phyloP scores from a whole-genome alignment of 30 jellyfish, hydroid and myxozoan species.

The Pelagia noctiluca region DNA sequence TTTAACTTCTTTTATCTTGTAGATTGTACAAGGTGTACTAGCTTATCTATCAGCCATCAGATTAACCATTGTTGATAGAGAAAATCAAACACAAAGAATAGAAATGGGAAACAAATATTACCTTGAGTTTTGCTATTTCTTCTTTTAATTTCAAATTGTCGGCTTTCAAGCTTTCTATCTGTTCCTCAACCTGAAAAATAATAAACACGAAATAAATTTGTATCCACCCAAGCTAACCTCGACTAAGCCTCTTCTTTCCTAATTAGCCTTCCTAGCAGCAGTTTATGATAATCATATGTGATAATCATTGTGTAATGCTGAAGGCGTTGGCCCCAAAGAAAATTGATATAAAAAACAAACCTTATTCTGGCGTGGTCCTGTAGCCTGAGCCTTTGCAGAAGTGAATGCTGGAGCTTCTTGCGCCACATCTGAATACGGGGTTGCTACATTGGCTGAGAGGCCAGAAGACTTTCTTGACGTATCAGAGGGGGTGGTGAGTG shows the following conservation, averaged over 20 bases:
- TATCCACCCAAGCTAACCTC: not conserved
- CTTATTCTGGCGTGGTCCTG: conserved; percentile 15
- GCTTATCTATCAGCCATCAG: too few relatives aligned
- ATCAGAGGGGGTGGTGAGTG: not conserved
- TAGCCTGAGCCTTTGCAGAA: not conserved
- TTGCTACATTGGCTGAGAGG: conserved; percentile 14
- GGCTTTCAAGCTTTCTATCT: conserved; percentile 27
- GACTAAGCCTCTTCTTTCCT: not conserved
- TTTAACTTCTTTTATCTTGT: too few relatives aligned
- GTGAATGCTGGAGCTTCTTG: conserved; percentile 2
- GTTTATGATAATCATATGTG: too few relatives aligned
- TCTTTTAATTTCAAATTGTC: conserved; percentile 53
- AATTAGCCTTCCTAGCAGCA: too few relatives aligned
- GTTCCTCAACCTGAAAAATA: conserved; percentile 50
- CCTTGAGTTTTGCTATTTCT: conserved; percentile 48
- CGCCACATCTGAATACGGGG: conserved; percentile 5
- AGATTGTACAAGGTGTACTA: too few relatives aligned
- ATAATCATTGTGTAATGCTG: too few relatives aligned
- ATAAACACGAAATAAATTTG: not conserved
- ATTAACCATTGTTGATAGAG: too few relatives aligned
- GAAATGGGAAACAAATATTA: not conserved
- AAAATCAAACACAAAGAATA: too few relatives aligned
- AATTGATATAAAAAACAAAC: not conserved
- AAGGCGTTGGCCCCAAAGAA: too few relatives aligned
- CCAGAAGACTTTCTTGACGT: not conserved